These are phyloP conservation scores for Eleutherodactylus coqui DNA, from an alignment of 2,797 vertebrate genomes.

Conservation along the genomic window DNA sequence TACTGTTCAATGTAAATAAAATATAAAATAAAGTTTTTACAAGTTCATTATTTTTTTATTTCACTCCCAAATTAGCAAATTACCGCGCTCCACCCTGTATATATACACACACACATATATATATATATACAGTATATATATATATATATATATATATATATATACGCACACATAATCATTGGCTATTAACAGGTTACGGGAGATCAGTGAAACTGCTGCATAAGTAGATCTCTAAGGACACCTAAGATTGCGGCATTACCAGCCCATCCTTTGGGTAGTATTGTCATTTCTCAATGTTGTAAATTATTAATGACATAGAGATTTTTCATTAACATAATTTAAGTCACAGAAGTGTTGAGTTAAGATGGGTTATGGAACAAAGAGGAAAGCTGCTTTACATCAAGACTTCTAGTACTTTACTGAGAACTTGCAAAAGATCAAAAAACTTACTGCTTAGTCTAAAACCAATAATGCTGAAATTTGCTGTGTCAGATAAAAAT, in stretches of 20 bases:
- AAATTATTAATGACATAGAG: neutral
- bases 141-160: no score
- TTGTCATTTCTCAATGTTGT: slow-evolving; percentile 12
- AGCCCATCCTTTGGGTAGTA: neutral
- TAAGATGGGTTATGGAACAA: neutral
- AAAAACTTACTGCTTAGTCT: neutral
- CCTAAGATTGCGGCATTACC: neutral
- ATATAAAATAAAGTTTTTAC: no score
- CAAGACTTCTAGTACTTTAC: neutral
- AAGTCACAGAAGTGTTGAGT: neutral
- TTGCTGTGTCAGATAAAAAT: neutral
- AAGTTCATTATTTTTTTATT: no score
- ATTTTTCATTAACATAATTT: slow-evolving; percentile 20
- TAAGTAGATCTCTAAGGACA: neutral
- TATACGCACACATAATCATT: no score
- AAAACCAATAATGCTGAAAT: neutral
- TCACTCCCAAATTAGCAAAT: no score
- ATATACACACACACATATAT: no score
- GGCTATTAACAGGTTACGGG: neutral
- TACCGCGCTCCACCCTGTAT: no score
- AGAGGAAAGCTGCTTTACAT: neutral
- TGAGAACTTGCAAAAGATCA: neutral
- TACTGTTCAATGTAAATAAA: no score
- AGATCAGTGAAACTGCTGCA: neutral
- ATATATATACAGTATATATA: no score